Conservation (phyloP, 2,888 invertebrate genomes). For the Operophtera brumata region DNA sequence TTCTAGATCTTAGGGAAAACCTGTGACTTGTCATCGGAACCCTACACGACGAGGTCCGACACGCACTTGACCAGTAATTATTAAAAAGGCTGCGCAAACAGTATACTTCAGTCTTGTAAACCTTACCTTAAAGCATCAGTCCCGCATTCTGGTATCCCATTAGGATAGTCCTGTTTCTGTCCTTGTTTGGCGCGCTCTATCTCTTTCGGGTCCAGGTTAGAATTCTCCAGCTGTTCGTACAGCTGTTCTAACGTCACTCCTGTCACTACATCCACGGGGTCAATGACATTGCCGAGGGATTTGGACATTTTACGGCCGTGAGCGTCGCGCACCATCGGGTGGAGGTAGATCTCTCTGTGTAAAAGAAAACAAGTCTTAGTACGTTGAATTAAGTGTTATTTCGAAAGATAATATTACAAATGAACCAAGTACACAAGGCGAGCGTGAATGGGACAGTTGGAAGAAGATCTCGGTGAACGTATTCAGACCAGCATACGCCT, state of each 20-base stretch:
- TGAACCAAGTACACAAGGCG: no score
- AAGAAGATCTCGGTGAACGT: no score
- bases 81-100: background rate
- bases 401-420: background rate
- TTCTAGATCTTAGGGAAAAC: no score
- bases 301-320: slow-evolving; percentile 99
- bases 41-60: no score
- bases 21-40: no score
- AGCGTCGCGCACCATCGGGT: slow-evolving; percentile 98
- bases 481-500: no score
- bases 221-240: slow-evolving; percentile 85
- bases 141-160: slow-evolving; percentile 98
- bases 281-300: slow-evolving; percentile 98
- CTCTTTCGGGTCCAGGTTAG: slow-evolving; percentile 94
- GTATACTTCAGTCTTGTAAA: background rate
- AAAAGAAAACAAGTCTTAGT: background rate
- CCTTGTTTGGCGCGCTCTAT: slow-evolving; percentile 86
- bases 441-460: no score
- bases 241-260: slow-evolving; percentile 92
- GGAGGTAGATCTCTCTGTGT: slow-evolving; percentile 91
- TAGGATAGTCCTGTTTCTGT: slow-evolving; percentile 90
- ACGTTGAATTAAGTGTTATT: background rate
- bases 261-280: slow-evolving; percentile 96
- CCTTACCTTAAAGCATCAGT: slow-evolving; percentile 90
- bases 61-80: no score